Conservation (phyloP, 2,888 invertebrate genomes). For the Raillietiella orientalis region DNA sequence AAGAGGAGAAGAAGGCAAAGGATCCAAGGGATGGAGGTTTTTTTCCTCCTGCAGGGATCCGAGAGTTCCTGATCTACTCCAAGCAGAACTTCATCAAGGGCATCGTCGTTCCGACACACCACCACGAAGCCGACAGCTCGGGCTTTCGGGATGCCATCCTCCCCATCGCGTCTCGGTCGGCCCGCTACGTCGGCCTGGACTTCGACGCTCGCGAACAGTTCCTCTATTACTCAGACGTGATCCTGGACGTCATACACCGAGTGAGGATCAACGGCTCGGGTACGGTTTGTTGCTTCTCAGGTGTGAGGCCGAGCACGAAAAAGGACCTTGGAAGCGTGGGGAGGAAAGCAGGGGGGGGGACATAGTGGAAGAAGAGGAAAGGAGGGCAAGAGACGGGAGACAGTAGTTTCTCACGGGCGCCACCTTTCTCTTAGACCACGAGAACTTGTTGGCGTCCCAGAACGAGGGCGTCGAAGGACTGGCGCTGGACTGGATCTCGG, state of each 20-base stretch:
- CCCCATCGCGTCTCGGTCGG: slow-evolving; percentile 64
- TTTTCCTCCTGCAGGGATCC: slow-evolving; percentile 25
- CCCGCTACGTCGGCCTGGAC: slow-evolving; percentile 76
- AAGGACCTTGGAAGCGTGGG: too few relatives aligned
- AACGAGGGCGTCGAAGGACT: slow-evolving; percentile 89
- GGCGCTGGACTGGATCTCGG: slow-evolving; percentile 81
- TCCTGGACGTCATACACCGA: slow-evolving; percentile 66
- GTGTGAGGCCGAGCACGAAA: too few relatives aligned
- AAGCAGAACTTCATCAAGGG: slow-evolving; percentile 87
- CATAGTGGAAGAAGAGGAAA: too few relatives aligned
- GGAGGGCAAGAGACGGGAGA: too few relatives aligned
- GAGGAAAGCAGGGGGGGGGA: too few relatives aligned
- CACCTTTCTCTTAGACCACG: too few relatives aligned
- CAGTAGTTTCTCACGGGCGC: too few relatives aligned
- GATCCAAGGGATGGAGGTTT: too few relatives aligned
- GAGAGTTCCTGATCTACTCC: slow-evolving; percentile 74
- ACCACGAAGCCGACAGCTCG: too few relatives aligned
- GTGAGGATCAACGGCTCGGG: slow-evolving; percentile 16
- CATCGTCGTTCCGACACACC: slow-evolving; percentile 45
- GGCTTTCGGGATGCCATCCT: slow-evolving; percentile 81
- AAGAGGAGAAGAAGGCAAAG: too few relatives aligned
- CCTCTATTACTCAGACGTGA: slow-evolving; percentile 89
- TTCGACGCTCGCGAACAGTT: slow-evolving; percentile 64
- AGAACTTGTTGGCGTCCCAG: slow-evolving; percentile 73
- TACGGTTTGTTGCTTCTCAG: slow-evolving; percentile 6